Conservation (phyloP, 2,888 invertebrate species). For the Lepidocyrtoides sp. region DNA sequence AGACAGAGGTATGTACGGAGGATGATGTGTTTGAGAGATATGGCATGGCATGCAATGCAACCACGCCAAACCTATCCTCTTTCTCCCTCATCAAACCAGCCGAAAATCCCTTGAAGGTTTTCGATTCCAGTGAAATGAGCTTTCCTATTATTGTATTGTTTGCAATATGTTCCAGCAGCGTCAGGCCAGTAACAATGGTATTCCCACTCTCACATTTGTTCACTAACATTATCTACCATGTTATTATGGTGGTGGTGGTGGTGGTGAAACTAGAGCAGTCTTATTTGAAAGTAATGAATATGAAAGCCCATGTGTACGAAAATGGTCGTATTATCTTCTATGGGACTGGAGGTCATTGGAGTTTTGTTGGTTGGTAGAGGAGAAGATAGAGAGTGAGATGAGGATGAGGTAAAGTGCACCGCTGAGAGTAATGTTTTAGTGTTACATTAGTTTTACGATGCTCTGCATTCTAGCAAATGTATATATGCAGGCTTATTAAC, state of each 20-base stretch:
- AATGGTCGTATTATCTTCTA: constrained; percentile 20
- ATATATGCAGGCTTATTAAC: background rate
- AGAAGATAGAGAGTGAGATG: constrained; percentile 40
- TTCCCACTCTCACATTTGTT: background rate
- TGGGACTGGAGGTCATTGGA: constrained; percentile 11
- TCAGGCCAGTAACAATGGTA: constrained; percentile 46
- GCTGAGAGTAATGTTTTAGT: constrained; percentile 67
- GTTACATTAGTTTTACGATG: constrained; percentile 59
- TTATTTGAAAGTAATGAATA: constrained; percentile 37
- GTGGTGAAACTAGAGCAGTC: constrained; percentile 24
- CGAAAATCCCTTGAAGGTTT: constrained; percentile 63
- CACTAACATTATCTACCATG: background rate
- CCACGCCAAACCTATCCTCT: background rate
- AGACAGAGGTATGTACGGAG: background rate
- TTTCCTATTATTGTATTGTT: constrained; percentile 16
- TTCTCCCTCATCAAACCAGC: constrained; percentile 51
- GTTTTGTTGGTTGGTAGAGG: background rate
- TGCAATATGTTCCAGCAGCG: constrained; percentile 40
- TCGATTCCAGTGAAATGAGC: constrained; percentile 61
- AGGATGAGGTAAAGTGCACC: constrained; percentile 56
- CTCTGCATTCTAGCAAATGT: background rate
- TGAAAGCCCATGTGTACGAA: constrained; percentile 26
- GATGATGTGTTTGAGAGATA: background rate
- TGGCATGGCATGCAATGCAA: background rate
- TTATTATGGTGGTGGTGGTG: background rate